Evolutionary conservation across 2,888 invertebrate genomes (phyloP).

Genomic region (Elmis aenea): DNA sequence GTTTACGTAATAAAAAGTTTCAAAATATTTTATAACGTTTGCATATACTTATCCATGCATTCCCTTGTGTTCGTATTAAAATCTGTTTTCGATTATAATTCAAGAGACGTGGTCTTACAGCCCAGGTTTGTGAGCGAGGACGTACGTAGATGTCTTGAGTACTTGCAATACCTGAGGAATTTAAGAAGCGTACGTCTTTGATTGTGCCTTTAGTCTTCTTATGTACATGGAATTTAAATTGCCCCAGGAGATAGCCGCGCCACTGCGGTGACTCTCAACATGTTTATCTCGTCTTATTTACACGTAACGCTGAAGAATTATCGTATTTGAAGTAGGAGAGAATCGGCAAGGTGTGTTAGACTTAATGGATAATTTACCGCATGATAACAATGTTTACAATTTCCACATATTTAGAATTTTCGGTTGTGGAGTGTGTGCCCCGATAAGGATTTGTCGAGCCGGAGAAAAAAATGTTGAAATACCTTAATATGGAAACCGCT

Average conservation of each 20-base stretch:
- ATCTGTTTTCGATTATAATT: conserved; percentile 21
- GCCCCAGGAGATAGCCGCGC: conserved; percentile 22
- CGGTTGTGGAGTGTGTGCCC: too few species aligned
- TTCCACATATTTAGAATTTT: too few species aligned
- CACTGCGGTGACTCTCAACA: conserved; percentile 4
- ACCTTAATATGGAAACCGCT: too few species aligned
- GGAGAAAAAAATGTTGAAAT: too few species aligned
- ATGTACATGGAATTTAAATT: conserved; percentile 29
- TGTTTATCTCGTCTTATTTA: too few species aligned
- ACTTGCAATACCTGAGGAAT: conserved; percentile 1
- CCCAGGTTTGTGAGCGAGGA: background rate
- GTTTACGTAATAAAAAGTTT: background rate
- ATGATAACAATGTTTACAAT: too few species aligned
- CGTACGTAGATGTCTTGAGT: background rate
- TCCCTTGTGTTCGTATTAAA: conserved; percentile 16
- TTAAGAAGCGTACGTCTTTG: conserved; percentile 12
- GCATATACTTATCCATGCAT: conserved; percentile 8
- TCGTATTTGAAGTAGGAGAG: too few species aligned
- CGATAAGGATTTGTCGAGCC: too few species aligned
- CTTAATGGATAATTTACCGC: too few species aligned
- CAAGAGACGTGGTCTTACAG: conserved; percentile 13
- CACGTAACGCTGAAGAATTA: too few species aligned
- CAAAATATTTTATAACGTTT: too few species aligned
- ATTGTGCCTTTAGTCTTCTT: conserved; percentile 12
- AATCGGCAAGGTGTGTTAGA: too few species aligned